Evolutionary conservation across 2,888 invertebrate species (phyloP), one percentile per base, ranked within the genome.

Genomic region (Lapara coniferarum): DNA sequence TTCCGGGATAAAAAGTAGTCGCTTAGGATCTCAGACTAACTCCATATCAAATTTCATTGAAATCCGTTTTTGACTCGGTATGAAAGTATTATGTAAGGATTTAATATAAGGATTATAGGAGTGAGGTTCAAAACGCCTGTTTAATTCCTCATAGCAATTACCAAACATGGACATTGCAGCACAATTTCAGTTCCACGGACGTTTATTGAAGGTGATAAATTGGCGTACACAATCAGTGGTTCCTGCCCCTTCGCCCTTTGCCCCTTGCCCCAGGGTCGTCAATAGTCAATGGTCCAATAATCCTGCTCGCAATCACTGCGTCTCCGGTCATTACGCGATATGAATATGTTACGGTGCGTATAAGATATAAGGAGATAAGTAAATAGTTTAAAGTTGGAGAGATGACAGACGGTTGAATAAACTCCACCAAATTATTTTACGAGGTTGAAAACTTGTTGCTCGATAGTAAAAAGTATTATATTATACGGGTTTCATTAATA

Each of bases 241-340:
- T 46, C 13, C 16, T 46, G 63, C 46, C 46, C 56, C 67, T 51
- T 57, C 67, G 16, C 59, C 37, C 49, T 49, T 55, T 19, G 55
- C 55, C 19, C 55, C 8, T 51, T 49, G 14, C 51, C 66, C 66
- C n/a, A 19, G 49, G 16, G 49, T 56, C 49, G 56, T 70, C 71
- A 59, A 66, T 67, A 69, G 57, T 59, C 66, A 70, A 70, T 66
- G 57, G 46, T 25, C 71, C 56, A 67, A 58, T 75, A 74, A 75
- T 75, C 75, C 75, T 71, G 71, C 69, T 71, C 16, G 71, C 73
- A 74, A 75, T 74, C 74, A 72, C 73, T 72, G 69, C 68, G 72
- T 72, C 66, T 69, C 69, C 67, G 70, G 58, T 71, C 73, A 72
- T 74, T 74, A 72, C 70, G 49, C 63, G 56, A 74, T 74, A 71